These are phyloP conservation scores for Micromys minutus DNA, from an alignment of 2,113 vertebrate genomes.

Conservation along the genomic window DNA sequence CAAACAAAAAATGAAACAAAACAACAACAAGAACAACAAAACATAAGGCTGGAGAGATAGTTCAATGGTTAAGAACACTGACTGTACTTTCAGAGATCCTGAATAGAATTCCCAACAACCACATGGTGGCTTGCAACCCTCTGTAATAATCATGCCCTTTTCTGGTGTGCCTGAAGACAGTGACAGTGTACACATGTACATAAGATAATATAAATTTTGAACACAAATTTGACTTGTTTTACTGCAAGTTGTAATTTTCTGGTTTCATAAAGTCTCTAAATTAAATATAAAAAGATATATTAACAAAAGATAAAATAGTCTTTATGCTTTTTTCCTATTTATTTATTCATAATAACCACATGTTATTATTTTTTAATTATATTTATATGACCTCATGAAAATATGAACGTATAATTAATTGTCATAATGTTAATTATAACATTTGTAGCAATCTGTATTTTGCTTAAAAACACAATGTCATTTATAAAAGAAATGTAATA, in stretches of 20 bases:
- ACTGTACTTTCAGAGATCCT: too few relatives aligned
- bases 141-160: too few relatives aligned
- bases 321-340: background rate
- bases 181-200: too few relatives aligned
- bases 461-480: background rate
- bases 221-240: background rate
- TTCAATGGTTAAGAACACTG: too few relatives aligned
- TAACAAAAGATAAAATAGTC: background rate
- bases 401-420: background rate
- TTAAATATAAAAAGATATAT: background rate
- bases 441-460: background rate
- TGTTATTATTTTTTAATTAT: background rate
- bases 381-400: background rate
- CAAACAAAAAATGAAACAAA: too few relatives aligned
- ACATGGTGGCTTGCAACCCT: too few relatives aligned
- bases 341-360: background rate
- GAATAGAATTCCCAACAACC: too few relatives aligned
- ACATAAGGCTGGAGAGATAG: too few relatives aligned
- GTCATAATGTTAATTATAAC: background rate
- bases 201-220: background rate
- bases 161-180: too few relatives aligned
- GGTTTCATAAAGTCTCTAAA: background rate
- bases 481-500: background rate
- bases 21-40: too few relatives aligned
- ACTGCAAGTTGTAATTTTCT: conserved; percentile 12